Percentiles rank a stretch among this genome's conserved stretches.
Conservation (phyloP, 2,888 invertebrate genomes). For the Congeria kusceri region DNA sequence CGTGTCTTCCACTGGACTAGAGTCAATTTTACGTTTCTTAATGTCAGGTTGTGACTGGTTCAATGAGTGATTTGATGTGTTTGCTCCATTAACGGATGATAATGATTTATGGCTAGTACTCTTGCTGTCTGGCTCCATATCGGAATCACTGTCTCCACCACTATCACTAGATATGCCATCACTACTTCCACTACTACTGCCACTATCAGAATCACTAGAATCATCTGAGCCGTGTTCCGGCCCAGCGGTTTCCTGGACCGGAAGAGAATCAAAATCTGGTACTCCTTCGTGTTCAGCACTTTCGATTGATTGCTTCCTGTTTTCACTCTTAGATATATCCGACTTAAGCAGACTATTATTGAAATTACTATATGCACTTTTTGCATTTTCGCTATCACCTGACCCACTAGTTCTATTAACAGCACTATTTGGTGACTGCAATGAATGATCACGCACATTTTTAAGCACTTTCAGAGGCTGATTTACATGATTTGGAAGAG, state of each 20-base stretch:
- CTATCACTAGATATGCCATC: neutral
- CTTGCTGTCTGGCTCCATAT: constrained; percentile 25
- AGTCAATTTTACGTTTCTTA: constrained; percentile 57
- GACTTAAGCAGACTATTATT: constrained; percentile 1
- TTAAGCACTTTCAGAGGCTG: constrained; percentile 44
- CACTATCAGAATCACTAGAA: constrained; percentile 42
- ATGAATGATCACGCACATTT: constrained; percentile 23
- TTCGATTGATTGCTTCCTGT: neutral
- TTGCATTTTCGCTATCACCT: no score
- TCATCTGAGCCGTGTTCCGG: constrained; percentile 10
- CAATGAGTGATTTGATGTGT: constrained; percentile 38
- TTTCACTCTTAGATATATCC: constrained; percentile 13
- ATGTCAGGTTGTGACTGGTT: constrained; percentile 39
- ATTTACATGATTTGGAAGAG: constrained; percentile 30
- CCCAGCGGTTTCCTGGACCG: constrained; percentile 12
- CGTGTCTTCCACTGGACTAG: constrained; percentile 43
- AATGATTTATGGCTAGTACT: constrained; percentile 25
- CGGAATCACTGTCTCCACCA: constrained; percentile 7
- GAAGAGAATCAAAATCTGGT: constrained; percentile 49
- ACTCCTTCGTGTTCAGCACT: constrained; percentile 6
- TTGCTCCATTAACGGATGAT: constrained; percentile 8
- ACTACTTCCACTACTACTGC: constrained; percentile 41
- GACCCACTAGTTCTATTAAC: constrained; percentile 20
- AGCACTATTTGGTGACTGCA: constrained; percentile 6
- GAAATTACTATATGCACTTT: constrained; percentile 10